These are phyloP conservation scores for Ethmia dodecea DNA, from an alignment of 2,888 invertebrate species.

Conservation along the genomic window DNA sequence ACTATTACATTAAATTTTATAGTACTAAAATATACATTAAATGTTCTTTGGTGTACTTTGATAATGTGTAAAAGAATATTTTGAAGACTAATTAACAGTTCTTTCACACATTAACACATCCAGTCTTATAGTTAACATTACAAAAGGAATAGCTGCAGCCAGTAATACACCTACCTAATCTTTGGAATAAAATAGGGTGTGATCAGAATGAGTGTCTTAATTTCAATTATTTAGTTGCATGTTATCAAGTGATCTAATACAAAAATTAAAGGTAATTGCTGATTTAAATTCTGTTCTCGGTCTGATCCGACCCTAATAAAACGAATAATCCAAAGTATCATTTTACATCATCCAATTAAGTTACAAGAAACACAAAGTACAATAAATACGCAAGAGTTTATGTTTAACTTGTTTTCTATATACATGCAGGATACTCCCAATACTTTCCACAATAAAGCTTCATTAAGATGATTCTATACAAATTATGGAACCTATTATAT, in stretches of 20 bases:
- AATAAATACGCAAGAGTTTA: too few species aligned
- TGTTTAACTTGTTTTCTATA: too few species aligned
- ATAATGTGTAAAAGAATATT: conserved; percentile 7
- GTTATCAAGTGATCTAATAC: too few species aligned
- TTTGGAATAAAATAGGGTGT: conserved; percentile 21
- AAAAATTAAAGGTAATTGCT: too few species aligned
- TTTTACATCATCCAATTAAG: too few species aligned
- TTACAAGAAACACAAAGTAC: too few species aligned
- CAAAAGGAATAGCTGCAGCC: background rate
- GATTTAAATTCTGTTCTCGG: conserved; percentile 22
- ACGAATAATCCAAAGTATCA: too few species aligned
- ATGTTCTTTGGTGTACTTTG: conserved; percentile 21
- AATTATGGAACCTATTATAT: too few species aligned
- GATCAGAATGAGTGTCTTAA: conserved; percentile 29
- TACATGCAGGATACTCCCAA: too few species aligned
- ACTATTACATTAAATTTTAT: conserved; percentile 6
- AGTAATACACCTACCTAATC: conserved; percentile 12
- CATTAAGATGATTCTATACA: too few species aligned
- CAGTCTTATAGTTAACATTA: conserved; percentile 14
- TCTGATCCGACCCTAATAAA: conserved; percentile 27
- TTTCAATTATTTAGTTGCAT: background rate
- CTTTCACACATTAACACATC: conserved; percentile 3
- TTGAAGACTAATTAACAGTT: conserved; percentile 8
- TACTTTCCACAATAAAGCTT: too few species aligned
- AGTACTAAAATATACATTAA: conserved; percentile 16